Percentiles rank a stretch among this genome's conserved stretches.
Evolutionary conservation across 1,140 invertebrate species (phyloP).

Genomic region (Penaeus japonicus): DNA sequence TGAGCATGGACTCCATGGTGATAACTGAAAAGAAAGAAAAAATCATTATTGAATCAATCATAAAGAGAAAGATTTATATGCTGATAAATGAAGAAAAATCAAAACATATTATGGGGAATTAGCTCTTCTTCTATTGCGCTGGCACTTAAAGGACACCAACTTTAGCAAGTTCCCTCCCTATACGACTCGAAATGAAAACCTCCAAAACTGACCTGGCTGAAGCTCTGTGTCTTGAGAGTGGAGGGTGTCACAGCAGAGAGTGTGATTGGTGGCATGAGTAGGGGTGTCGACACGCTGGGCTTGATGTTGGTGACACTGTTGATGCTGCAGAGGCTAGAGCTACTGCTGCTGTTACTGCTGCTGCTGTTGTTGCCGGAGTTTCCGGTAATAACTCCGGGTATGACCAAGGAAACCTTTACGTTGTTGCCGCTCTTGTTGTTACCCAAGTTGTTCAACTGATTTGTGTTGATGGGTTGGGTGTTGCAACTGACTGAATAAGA

Average conservation of each 20-base stretch:
- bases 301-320: slow-evolving; percentile 32
- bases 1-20: slow-evolving; percentile 41
- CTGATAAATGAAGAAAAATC: neutral
- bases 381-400: slow-evolving; percentile 33
- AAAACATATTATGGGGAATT: too few relatives aligned
- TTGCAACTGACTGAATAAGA: slow-evolving; percentile 13
- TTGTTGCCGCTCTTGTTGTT: slow-evolving; percentile 10
- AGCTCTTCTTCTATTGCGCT: neutral
- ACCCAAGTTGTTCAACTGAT: neutral
- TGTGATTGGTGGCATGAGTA: slow-evolving; percentile 26
- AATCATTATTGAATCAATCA: too few relatives aligned
- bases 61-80: too few relatives aligned
- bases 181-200: neutral
- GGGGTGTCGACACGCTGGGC: slow-evolving; percentile 27
- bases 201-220: slow-evolving; percentile 1
- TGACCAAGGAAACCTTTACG: slow-evolving; percentile 18
- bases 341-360: slow-evolving; percentile 35
- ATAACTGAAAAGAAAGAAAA: neutral
- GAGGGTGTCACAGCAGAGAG: slow-evolving; percentile 37
- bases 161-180: too few relatives aligned
- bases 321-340: slow-evolving; percentile 9
- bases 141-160: too few relatives aligned
- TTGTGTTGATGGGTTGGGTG: neutral
- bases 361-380: neutral
- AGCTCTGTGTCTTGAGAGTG: slow-evolving; percentile 16